Evolutionary conservation across 2,888 invertebrate genomes (phyloP).

Genomic region (Eupithecia dodoneata): DNA sequence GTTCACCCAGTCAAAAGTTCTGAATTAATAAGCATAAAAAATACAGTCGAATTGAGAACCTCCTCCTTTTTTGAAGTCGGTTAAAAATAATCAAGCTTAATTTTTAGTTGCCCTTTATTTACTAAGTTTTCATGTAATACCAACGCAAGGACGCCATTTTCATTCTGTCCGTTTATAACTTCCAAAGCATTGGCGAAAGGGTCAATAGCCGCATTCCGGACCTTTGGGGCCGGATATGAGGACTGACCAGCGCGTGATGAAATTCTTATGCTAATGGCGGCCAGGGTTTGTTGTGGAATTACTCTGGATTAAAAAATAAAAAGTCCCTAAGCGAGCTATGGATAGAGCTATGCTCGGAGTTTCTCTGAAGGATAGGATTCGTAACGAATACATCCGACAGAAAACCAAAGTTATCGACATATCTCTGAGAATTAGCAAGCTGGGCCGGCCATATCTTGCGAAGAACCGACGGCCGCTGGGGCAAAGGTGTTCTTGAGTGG

Average conservation of each 20-base stretch:
- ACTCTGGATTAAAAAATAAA: neutral
- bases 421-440: no score
- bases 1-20: no score
- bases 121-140: neutral
- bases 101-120: neutral
- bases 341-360: no score
- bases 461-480: no score
- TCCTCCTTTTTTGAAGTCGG: neutral
- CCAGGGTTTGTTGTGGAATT: constrained; percentile 10
- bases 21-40: no score
- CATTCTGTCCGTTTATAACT: constrained; percentile 12
- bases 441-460: no score
- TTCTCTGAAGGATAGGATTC: no score
- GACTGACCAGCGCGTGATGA: constrained; percentile 23
- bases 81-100: neutral
- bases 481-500: no score
- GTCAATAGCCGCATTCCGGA: constrained; percentile 4
- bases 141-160: constrained; percentile 2
- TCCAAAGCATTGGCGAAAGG: constrained; percentile 17
- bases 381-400: no score
- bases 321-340: no score
- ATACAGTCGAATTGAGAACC: no score
- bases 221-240: constrained; percentile 13
- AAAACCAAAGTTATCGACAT: no score
- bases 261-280: constrained; percentile 32